Base-by-base conservation (phyloP, 2,797 vertebrate genomes). In the Xiphophorus birchmanni region DNA sequence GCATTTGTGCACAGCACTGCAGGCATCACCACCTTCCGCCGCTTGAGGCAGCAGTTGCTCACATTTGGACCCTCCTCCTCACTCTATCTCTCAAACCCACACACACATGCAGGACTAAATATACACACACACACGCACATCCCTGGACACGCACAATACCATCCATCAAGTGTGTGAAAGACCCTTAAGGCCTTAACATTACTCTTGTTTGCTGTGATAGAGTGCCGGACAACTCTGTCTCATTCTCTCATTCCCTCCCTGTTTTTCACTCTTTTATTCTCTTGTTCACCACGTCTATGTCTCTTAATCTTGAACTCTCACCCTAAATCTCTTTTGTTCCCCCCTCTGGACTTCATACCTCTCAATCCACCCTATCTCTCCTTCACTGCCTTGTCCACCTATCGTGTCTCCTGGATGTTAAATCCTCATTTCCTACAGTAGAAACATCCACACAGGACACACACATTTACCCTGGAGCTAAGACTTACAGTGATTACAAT, bases 141-240 rank as follows among this genome's bases (percentile, higher is more conserved):
- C 13, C 71, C 71, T 63, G 29, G 32, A 75, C 74, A 73, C 78
- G 79, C 89, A 87, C 80, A 78, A 32, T 83, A 76, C 75, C 89
- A 94, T 94, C 89, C 88, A 90, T 94, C 92, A 90, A 73, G 82
- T 63, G 84, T 81, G 87, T 89, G 89, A 92, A 87, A 86, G 84
- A 92, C 87, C 89, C 91, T 92, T 89, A 89, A 92, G 91, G 92
- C 89, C 84, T 88, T 82, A 90, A 89, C 92, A 93, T 94, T 88
- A 92, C 85, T 93, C 89, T 92, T 91, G 89, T 92, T 94, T 91
- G 86, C 80, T 80, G 90, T 92, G 92, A 93, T 91, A 67, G 89
- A 92, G 90, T 89, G 85, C 88, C 77, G 81, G 81, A 92, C 91
- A 86, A 84, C 82, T 91, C 85, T 82, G 80, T 88, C 84, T 89